phyloP scores from a whole-genome alignment of 2,888 invertebrate genomes.

The Pseudococcus jackbeardsleyi region DNA sequence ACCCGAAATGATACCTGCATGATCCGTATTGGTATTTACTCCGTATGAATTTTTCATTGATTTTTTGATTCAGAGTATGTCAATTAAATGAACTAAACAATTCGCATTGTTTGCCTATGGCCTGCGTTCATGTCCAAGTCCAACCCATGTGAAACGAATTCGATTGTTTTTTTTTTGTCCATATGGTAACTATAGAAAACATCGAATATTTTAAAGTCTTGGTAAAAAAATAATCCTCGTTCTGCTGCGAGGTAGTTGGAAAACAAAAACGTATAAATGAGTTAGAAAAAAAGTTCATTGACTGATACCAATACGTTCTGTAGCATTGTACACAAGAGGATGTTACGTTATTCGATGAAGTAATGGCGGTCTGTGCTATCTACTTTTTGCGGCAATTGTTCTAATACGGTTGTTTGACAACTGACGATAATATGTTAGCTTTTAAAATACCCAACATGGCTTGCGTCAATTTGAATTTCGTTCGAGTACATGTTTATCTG shows the following conservation, averaged over 20 bases:
- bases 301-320: conserved; percentile 13
- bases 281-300: conserved; percentile 40
- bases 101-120: conserved; percentile 24
- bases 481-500: conserved; percentile 1
- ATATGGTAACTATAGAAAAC: conserved; percentile 17
- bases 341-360: conserved; percentile 35
- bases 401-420: conserved; percentile 41
- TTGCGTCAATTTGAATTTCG: conserved; percentile 35
- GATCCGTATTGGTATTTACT: neutral
- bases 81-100: conserved; percentile 36
- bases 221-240: neutral
- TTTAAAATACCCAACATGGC: conserved; percentile 25
- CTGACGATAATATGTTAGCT: conserved; percentile 44
- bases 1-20: neutral
- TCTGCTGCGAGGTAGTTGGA: conserved; percentile 1
- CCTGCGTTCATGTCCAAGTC: conserved; percentile 5
- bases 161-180: conserved; percentile 20
- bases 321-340: conserved; percentile 23
- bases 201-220: neutral
- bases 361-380: neutral
- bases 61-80: conserved; percentile 8
- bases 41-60: conserved; percentile 26
- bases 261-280: conserved; percentile 39
- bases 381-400: conserved; percentile 35
- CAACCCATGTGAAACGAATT: conserved; percentile 31